Evolutionary conservation across 2,888 invertebrate genomes (phyloP), one percentile per base, ranked within the genome.

Genomic region (Lasioglossum leucozonium): DNA sequence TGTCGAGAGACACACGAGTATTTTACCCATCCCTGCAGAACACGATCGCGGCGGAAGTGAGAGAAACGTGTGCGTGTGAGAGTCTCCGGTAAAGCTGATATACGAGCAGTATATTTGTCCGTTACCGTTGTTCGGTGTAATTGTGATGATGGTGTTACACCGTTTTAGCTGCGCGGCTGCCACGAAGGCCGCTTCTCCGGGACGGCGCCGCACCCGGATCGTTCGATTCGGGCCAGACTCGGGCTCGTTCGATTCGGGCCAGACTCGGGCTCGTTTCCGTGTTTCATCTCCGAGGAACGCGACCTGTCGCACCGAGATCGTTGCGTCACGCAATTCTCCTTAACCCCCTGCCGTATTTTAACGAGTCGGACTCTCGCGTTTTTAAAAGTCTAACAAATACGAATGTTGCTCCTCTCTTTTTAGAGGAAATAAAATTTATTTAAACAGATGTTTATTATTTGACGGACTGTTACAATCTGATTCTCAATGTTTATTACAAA

Each of bases 1-100:
- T n/a, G 11, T n/a, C 55, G 55, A 55, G n/a, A 55, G n/a, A n/a
- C n/a, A 51, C 22, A 55, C n/a, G 3, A 1, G 18, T 30, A 30
- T 62, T 62, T 62, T 62, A 62, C 62, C 62, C 62, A 62, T 62
- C 62, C 62, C 62, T 62, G 62, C 16, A 62, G 62, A 72, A 83
- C n/a, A 67, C 62, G 51, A 67, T 44, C 62, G 62, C 62, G 26
- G 30, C 58, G 62, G 26, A 62, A 18, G 62, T n/a, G 62, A 62
- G 62, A 55, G 55, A 62, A n/a, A 30, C 30, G 62, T n/a, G 62
- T 34, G 74, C 78, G 84, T 78, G n/a, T 47, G 84, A 62, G 62
- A 84, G 74, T 75, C 77, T 34, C 37, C 34, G 47, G 51, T 30
- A 30, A 30, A 30, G 30, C 30, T 62, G 18, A 62, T 62, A 62